Conservation (phyloP, 2,797 vertebrate species). For the Poecilia picta region DNA sequence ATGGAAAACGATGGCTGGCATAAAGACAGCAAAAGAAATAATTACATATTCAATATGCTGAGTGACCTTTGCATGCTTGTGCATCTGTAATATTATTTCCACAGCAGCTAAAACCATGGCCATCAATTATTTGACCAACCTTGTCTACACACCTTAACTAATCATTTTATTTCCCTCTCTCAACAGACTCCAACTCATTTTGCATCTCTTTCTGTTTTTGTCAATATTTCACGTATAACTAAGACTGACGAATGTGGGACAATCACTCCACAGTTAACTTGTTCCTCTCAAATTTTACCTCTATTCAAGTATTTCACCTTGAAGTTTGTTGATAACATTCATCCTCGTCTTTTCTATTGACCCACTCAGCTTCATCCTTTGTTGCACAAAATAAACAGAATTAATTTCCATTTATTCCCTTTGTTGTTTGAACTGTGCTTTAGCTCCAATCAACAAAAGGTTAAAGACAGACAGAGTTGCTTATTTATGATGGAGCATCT, state of each 20-base stretch:
- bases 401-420: slow-evolving; percentile 33
- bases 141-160: slow-evolving; percentile 53
- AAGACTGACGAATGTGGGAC: slow-evolving; percentile 33
- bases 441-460: slow-evolving; percentile 20
- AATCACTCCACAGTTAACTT: slow-evolving; percentile 19
- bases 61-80: slow-evolving; percentile 75
- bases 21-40: slow-evolving; percentile 41
- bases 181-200: background rate
- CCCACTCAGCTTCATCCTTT: slow-evolving; percentile 34
- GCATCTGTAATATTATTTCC: slow-evolving; percentile 77
- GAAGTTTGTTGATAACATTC: background rate
- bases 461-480: slow-evolving; percentile 23
- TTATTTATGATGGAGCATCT: background rate
- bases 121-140: slow-evolving; percentile 72
- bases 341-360: slow-evolving; percentile 22
- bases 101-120: slow-evolving; percentile 63
- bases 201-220: slow-evolving; percentile 1
- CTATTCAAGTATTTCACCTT: background rate
- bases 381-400: slow-evolving; percentile 29
- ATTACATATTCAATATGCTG: slow-evolving; percentile 62
- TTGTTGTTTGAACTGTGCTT: slow-evolving; percentile 23
- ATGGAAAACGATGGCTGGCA: slow-evolving; percentile 15
- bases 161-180: slow-evolving; percentile 31
- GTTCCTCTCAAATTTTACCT: slow-evolving; percentile 1
- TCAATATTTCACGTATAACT: slow-evolving; percentile 10